Evolutionary conservation across 2,888 invertebrate species (phyloP), one percentile per base, ranked within the genome.

Genomic region (Xestobium rufovillosum): DNA sequence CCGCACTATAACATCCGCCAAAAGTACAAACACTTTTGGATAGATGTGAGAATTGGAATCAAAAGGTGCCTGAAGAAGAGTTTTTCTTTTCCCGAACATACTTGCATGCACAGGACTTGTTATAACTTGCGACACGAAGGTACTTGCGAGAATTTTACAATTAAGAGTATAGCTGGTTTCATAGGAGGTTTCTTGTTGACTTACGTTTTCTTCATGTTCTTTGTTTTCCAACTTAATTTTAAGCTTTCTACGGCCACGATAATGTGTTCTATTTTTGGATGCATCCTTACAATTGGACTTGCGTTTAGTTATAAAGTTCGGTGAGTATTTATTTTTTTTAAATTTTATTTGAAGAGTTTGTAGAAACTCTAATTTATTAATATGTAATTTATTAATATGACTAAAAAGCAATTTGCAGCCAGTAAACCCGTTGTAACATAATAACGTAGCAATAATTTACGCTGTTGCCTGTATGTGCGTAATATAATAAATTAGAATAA

Each of bases 81-180:
- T 10, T 51, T 56, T 2, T 45, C 52, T 2, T 52, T 57, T 31
- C 53, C 59, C 2, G 55, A 60, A 14, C 3, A 34, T 30, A 56
- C 62, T 2, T 61, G 62, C 50, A 38, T 59, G 12, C 57, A 63
- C 30, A 57, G 55, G 42, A 62, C 61, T 27, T 56, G 53, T 8
- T 61, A 60, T 33, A 53, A 72, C 55, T 4, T 75, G 51, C 50
- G 67, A 57, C 53, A 70, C 55, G 60, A 73, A 53, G 63, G 79
- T 52, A 67, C 78, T 50, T 65, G 70, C 35, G 70, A 71, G 46
- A 79, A 81, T 59, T 78, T 73, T 43, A 58, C 78, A 2, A 36
- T 75, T 11, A 82, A 78, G 53, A 80, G 80, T 52, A 43, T 77
- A 1, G 49, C 76, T 9, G 83, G 83, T 1, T 81, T 83, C 47